Base-by-base conservation (phyloP, 2,113 vertebrate species). In the Syngnathus floridae region DNA sequence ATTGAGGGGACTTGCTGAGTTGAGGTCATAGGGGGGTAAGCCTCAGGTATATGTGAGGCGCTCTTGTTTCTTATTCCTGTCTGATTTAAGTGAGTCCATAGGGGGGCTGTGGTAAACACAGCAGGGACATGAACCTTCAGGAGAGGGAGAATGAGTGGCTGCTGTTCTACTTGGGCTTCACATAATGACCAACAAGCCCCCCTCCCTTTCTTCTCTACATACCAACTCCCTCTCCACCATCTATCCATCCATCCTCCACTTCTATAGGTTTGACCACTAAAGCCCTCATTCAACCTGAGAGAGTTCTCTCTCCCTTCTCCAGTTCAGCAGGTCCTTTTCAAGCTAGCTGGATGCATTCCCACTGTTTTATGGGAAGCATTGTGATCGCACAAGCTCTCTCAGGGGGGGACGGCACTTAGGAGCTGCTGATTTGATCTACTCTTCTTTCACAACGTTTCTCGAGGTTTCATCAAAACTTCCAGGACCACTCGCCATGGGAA, bases 361-460 rank as follows among this genome's bases (percentile, higher is more conserved):
- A 75, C 83, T 86, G 88, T 89, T 89, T 88, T 86, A 89, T 80
- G 73, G 79, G 80, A 76, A 83, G 86, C 75, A 88, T 86, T 88
- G 88, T 88, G 83, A 81, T 88, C 80, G 75, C 71, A 22, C 79
- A 61, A 82, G 76, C 70, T 78, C 78, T 85, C 79, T 81, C 72
- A 38, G 74, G 72, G 11, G 72, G 75, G 77, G 76, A 77, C 86
- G 65, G 77, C 78, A 71, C 84, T 86, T 80, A 87, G 63, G 81
- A 87, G 69, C 78, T 37, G 66, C 76, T 78, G 79, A 88, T 89
- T 88, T 86, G 81, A 88, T 87, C 86, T 75, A 76, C 79, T 82
- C 74, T 66, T 74, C 80, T 79, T 85, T 85, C 84, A 76, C 80
- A 69, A 74, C 62, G 77, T 83, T 82, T 83, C 77, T 80, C 31